Percentiles rank a stretch among this genome's conserved stretches.
These are phyloP conservation scores for Macropodus opercularis DNA, from an alignment of 2,797 vertebrate genomes.

Conservation along the genomic window DNA sequence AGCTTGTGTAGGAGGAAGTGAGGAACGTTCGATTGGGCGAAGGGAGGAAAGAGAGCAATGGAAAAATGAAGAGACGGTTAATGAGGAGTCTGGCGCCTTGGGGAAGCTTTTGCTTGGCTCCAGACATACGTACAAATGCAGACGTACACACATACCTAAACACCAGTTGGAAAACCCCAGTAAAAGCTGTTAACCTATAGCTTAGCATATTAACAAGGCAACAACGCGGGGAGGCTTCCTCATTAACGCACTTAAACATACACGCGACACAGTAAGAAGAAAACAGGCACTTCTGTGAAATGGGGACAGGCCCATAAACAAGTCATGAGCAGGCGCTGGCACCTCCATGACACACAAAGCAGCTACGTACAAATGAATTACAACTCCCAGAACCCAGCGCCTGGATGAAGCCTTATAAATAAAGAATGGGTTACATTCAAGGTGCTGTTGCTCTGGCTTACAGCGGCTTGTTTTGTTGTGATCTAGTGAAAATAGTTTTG, in stretches of 20 bases:
- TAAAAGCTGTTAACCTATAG: slow-evolving; percentile 62
- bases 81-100: slow-evolving; percentile 65
- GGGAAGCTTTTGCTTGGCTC: slow-evolving; percentile 60
- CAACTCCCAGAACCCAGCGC: slow-evolving; percentile 9
- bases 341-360: slow-evolving; percentile 18
- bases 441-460: neutral
- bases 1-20: slow-evolving; percentile 9
- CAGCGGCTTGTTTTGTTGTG: slow-evolving; percentile 15
- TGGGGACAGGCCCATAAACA: slow-evolving; percentile 24
- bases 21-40: slow-evolving; percentile 37
- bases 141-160: slow-evolving; percentile 45
- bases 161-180: slow-evolving; percentile 53
- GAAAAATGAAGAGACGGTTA: slow-evolving; percentile 70
- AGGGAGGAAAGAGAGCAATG: slow-evolving; percentile 44
- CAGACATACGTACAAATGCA: slow-evolving; percentile 57
- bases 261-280: slow-evolving; percentile 37
- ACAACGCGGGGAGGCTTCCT: slow-evolving; percentile 60
- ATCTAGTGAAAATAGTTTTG: too few species aligned
- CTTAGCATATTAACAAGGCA: slow-evolving; percentile 59
- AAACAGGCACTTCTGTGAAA: slow-evolving; percentile 37
- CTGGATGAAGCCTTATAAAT: slow-evolving; percentile 23
- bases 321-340: slow-evolving; percentile 23
- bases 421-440: slow-evolving; percentile 14
- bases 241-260: slow-evolving; percentile 58
- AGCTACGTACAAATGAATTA: slow-evolving; percentile 11